Evolutionary conservation across 2,797 vertebrate species (phyloP), one percentile per base, ranked within the genome.

Genomic region (Buphagus erythrorhynchus): DNA sequence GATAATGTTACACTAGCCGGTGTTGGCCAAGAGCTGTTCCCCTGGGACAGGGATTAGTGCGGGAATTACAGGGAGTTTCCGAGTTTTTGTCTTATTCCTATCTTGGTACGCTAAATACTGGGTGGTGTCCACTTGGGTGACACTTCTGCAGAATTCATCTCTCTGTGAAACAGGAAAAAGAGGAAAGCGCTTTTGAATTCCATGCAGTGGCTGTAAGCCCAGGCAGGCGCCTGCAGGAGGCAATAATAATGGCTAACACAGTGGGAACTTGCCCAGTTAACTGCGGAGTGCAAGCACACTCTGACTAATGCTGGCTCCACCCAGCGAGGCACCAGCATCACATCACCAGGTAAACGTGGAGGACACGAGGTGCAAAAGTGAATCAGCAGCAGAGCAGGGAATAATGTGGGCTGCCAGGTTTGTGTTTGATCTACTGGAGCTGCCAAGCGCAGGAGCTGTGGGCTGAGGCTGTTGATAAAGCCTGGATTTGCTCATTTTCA

Each of bases 281-380:
- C 26, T 57, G 72, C 59, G 20, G 59, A 61, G 65, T 8, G 71
- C 49, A 4, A 58, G 68, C 65, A 40, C 90, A 74, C 72, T 1
- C 48, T 79, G 73, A 94, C 49, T 84, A 78, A 95, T 54, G 6
- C 73, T n/a, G 63, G 29, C 85, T 68, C 92, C 85, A 59, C 95
- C 91, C 91, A 6, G 92, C 12, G 13, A 51, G 57, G 38, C 38
- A 5, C 22, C 49, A 15, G 49, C 82, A 10, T 40, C 54, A 17
- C 4, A 10, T 26, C 48, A 31, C 5, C 28, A 29, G 3, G 13
- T 46, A 14, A 49, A 48, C 6, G 77, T 31, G 22, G 4, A 11
- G 43, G 55, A 46, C 65, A 82, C 74, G 33, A 46, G n/a, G 59
- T 38, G 75, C 59, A 76, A 10, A 26, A 86, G 65, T 11, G 38